Percentiles rank a stretch among this genome's conserved stretches.
phyloP scores from a whole-genome alignment of 2,113 vertebrate species.

The Recurvirostra avosetta region DNA sequence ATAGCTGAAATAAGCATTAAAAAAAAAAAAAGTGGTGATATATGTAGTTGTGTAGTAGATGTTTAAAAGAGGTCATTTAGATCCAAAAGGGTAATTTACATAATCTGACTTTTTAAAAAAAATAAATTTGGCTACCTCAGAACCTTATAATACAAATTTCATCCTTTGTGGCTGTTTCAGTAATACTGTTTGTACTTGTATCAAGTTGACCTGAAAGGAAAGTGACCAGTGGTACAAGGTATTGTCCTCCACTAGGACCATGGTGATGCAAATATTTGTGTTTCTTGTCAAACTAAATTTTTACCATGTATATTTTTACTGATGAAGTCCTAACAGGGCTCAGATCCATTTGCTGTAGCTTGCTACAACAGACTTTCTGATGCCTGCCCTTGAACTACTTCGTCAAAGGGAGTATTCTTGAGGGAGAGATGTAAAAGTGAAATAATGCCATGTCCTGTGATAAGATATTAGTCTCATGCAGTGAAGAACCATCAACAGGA shows the following conservation, averaged over 20 bases:
- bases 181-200: not conserved
- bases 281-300: not conserved
- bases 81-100: not conserved
- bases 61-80: not conserved
- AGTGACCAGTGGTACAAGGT: not conserved
- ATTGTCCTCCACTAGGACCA: not conserved
- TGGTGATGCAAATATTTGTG: not conserved
- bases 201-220: not conserved
- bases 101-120: not conserved
- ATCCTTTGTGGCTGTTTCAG: not conserved
- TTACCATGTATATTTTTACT: not conserved
- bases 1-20: not conserved
- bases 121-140: not conserved
- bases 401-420: slow-evolving; percentile 21
- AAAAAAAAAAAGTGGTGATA: not conserved
- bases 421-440: slow-evolving; percentile 24
- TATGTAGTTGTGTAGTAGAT: not conserved
- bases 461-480: not conserved
- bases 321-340: not conserved
- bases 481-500: slow-evolving; percentile 1
- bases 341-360: not conserved
- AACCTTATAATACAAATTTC: not conserved
- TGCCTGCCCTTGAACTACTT: slow-evolving; percentile 61
- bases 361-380: not conserved
- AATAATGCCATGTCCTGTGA: slow-evolving; percentile 36